Percentiles rank a stretch among this genome's conserved stretches.
Evolutionary conservation across 2,888 invertebrate genomes (phyloP).

Genomic region (Cataglyphis cursor): DNA sequence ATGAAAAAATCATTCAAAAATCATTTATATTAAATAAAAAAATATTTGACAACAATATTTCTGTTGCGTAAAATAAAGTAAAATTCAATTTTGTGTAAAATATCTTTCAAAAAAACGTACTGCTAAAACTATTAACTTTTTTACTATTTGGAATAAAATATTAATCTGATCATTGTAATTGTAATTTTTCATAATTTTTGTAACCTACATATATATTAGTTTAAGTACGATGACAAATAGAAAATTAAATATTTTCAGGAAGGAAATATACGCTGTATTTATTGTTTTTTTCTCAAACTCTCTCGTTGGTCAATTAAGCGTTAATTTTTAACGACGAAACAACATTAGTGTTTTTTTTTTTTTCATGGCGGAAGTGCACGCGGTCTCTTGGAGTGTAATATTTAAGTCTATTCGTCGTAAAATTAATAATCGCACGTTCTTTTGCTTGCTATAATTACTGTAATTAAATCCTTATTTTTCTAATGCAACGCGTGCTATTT

Average conservation of each 20-base stretch:
- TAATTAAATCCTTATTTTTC: conserved; percentile 56
- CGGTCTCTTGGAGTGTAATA: neutral
- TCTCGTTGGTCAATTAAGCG: conserved; percentile 29
- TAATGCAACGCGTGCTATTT: conserved; percentile 8
- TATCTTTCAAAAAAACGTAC: neutral
- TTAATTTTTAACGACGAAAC: conserved; percentile 31
- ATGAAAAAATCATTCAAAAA: neutral
- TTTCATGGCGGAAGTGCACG: conserved; percentile 45
- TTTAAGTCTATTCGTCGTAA: conserved; percentile 27
- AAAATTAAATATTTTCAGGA: conserved; percentile 20
- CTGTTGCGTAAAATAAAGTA: neutral
- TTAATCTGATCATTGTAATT: neutral
- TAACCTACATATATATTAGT: neutral
- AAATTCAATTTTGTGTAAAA: neutral
- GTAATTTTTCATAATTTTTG: conserved; percentile 1
- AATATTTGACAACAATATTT: neutral
- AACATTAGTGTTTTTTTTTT: conserved; percentile 14
- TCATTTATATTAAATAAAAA: neutral
- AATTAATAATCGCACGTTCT: conserved; percentile 53
- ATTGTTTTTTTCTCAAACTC: conserved; percentile 30
- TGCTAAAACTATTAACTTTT: neutral
- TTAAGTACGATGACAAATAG: neutral
- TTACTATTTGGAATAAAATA: neutral
- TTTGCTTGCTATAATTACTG: conserved; percentile 25
- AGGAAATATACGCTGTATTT: neutral